Evolutionary conservation across 2,888 invertebrate species (phyloP), one percentile per base, ranked within the genome.

Genomic region (Caenorhabditis wallacei): DNA sequence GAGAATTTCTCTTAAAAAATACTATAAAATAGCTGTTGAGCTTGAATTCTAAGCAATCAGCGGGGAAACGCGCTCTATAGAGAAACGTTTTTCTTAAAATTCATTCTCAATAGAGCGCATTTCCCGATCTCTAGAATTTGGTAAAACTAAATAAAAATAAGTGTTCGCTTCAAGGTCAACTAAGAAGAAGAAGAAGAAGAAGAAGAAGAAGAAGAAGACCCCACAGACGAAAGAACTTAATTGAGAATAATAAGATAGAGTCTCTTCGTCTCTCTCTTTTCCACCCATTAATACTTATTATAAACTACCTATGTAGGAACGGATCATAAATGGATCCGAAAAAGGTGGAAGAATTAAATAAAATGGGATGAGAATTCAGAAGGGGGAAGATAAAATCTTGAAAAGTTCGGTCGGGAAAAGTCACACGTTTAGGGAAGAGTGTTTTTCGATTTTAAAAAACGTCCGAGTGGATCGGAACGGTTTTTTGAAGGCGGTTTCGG

Each of bases 211-310:
- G 18, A 8, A 18, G n/a, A 18, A 48, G 46, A 18, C 10, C 10
- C 63, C n/a, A n/a, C n/a, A n/a, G n/a, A n/a, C n/a, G n/a, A 2
- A 13, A 18, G 8, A 18, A 61, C 68, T 68, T 76, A 76, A 76
- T 76, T 76, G 76, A 53, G 76, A 69, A 68, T 66, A 75, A 76
- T 68, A 75, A 68, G 37, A 57, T 26, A 24, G 54, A 24, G 35
- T 40, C 18, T 54, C 26, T 18, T 18, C 18, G 20, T 26, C 51
- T 56, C 26, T 35, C 59, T 24, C 43, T 22, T 16, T 10, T 16
- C 20, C 22, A 16, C 59, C 56, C 75, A 76, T 76, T 76, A 76
- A 68, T 76, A 76, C 76, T 66, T 68, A 76, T 76, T 76, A 76
- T 69, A 59, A 76, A 35, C 24, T 24, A 13, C 43, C 43, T 10